Base-by-base conservation (phyloP, 2,888 invertebrate genomes). In the Torymus tubicola region DNA sequence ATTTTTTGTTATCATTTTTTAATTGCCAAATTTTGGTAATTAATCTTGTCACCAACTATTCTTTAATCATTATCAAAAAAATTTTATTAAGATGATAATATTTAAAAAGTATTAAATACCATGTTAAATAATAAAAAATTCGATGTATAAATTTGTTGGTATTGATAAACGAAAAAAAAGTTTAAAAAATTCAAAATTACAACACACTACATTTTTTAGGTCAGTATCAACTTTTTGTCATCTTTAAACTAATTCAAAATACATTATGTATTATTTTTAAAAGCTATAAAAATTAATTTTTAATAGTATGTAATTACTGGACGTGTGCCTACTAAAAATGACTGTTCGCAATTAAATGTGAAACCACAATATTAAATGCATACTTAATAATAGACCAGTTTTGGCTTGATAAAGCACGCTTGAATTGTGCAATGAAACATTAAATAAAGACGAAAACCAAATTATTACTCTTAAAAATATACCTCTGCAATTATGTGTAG, bases 321-420 rank as follows among this genome's bases (percentile, higher is more conserved):
- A 78, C 71, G 77, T 71, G 77, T 78, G 77, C 77, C 77, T 78
- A 78, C 24, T 24, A 78, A 68, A 78, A 77, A n/a, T 24, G 76
- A 77, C 76, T 64, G 64, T 70, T 77, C 74, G 21, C 57, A 42
- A 77, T n/a, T n/a, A n/a, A n/a, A 63, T 63, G 50, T 21, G 11
- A 61, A 53, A 50, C 58, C 52, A 57, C 31, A 10, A 73, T 16
- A n/a, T 24, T 24, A 69, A 21, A 58, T 53, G 21, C 16, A 14
- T 55, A 68, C 53, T 53, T 18, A 50, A n/a, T 55, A 31, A 70
- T 52, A 10, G 55, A 10, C 50, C 31, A 42, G n/a, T 53, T 52
- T 53, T 14, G 24, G 24, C 24, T 18, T 3, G 8, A 57, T 55
- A 70, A 70, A 16, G 64, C 63, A 72, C 72, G 72, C 72, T 63